Evolutionary conservation across 2,113 vertebrate species (phyloP), one percentile per base, ranked within the genome.

Genomic region (Spea bombifrons): DNA sequence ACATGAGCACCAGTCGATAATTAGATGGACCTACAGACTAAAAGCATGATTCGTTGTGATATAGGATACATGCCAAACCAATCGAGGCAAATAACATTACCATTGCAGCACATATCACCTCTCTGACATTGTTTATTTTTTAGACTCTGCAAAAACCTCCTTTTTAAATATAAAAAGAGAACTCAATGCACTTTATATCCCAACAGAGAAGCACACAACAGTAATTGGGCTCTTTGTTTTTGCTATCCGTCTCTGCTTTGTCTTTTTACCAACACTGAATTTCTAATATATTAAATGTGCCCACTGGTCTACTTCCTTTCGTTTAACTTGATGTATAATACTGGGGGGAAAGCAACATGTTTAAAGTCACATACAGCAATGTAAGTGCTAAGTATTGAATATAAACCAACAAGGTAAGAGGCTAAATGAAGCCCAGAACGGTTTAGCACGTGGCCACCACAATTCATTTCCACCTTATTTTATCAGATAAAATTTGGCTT

Each of bases 221-320:
- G 75, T 76, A 76, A 76, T 76, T 76, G 75, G 65, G 44, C 53
- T 45, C 48, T 70, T 76, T 76, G 50, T 59, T 67, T 63, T n/a
- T 57, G n/a, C 59, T 61, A 59, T 76, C 66, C 66, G 63, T 76
- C 53, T 70, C 43, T 17, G 7, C 12, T 47, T 49, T 61, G 66
- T 61, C 44, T 69, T 76, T 76, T 63, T 5, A 49, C 55, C 30
- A 30, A 59, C 45, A 49, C 66, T 45, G 61, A 76, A 49, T 70
- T 63, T 63, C 75, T 57, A 53, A 76, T 76, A 48, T 65, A 50
- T n/a, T 76, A 43, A 70, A 70, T 70, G 47, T 6, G n/a, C 44
- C 45, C n/a, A 8, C n/a, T 61, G 66, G 52, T 66, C 30, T 67
- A 55, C 12, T 15, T 57, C 57, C 13, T 59, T 68, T 57, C 12